phyloP scores from a whole-genome alignment of 1,140 invertebrate genomes.

The Drosophila cardini region DNA sequence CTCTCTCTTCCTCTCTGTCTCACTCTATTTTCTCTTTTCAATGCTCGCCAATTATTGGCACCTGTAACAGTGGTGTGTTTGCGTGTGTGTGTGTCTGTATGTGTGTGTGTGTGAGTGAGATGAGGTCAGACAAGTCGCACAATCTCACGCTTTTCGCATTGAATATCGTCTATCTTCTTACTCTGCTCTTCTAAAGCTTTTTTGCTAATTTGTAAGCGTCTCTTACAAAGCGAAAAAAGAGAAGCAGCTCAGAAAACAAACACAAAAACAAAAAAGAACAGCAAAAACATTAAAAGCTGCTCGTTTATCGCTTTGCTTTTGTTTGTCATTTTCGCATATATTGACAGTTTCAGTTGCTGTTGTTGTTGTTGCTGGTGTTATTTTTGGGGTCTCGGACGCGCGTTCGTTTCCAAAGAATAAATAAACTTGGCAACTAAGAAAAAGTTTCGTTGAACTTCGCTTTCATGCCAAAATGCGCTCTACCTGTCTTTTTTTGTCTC shows the following conservation, averaged over 20 bases:
- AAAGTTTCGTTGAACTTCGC: constrained; percentile 68
- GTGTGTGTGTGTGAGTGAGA: constrained; percentile 46
- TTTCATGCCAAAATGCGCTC: constrained; percentile 33
- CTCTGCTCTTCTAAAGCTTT: constrained; percentile 39
- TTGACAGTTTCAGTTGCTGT: constrained; percentile 49
- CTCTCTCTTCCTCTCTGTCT: background rate
- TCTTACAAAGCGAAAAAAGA: constrained; percentile 43
- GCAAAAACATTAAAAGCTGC: background rate
- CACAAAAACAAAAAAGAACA: too few species aligned
- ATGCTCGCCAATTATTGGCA: constrained; percentile 21
- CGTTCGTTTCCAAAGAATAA: constrained; percentile 48
- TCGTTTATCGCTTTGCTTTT: constrained; percentile 59
- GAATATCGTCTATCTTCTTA: constrained; percentile 74
- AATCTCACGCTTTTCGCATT: constrained; percentile 27
- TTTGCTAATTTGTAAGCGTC: constrained; percentile 63
- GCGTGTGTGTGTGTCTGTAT: constrained; percentile 22
- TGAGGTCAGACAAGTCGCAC: constrained; percentile 56
- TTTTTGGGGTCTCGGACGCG: constrained; percentile 50
- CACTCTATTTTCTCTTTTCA: constrained; percentile 1
- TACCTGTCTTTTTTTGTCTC: background rate
- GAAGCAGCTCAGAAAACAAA: background rate
- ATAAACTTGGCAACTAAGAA: constrained; percentile 41
- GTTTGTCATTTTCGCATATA: constrained; percentile 57
- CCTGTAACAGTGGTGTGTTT: constrained; percentile 20
- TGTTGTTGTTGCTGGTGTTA: constrained; percentile 36